A percentile compares a stretch with the other conserved stretches of the same genome.
phyloP scores from a whole-genome alignment of 2,797 vertebrate genomes.

The Orientallactaga sibirica region DNA sequence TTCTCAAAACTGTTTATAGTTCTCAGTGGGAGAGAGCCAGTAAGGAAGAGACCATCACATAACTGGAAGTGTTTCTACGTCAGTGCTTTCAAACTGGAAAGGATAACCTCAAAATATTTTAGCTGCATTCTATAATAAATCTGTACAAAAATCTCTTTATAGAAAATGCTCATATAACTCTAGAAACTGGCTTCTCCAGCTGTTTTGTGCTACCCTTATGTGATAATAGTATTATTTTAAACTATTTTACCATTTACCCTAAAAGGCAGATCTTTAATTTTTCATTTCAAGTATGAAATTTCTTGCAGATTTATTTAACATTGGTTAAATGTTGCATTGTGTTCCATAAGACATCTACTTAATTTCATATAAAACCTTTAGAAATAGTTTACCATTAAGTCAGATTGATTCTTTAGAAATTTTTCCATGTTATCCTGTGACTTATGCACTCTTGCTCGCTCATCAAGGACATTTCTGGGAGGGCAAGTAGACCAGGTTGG shows the following conservation, averaged over 20 bases:
- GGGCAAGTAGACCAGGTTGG: background rate
- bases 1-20: constrained; percentile 73
- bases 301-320: background rate
- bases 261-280: constrained; percentile 23
- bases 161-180: background rate
- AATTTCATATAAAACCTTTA: constrained; percentile 35
- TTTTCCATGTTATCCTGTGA: background rate
- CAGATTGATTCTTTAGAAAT: constrained; percentile 13
- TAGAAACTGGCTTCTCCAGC: background rate
- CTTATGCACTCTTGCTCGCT: background rate
- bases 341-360: constrained; percentile 2
- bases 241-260: background rate
- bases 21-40: background rate
- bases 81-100: constrained; percentile 81
- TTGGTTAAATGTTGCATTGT: constrained; percentile 17
- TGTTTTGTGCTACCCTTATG: background rate
- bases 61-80: constrained; percentile 79
- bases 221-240: constrained; percentile 14
- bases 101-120: constrained; percentile 78
- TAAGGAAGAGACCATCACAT: constrained; percentile 41
- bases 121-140: constrained; percentile 81
- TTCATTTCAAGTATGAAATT: constrained; percentile 51
- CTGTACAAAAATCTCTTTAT: background rate
- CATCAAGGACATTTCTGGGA: background rate
- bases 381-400: background rate